phyloP scores from a whole-genome alignment of 2,113 vertebrate species.

The Gopherus flavomarginatus region DNA sequence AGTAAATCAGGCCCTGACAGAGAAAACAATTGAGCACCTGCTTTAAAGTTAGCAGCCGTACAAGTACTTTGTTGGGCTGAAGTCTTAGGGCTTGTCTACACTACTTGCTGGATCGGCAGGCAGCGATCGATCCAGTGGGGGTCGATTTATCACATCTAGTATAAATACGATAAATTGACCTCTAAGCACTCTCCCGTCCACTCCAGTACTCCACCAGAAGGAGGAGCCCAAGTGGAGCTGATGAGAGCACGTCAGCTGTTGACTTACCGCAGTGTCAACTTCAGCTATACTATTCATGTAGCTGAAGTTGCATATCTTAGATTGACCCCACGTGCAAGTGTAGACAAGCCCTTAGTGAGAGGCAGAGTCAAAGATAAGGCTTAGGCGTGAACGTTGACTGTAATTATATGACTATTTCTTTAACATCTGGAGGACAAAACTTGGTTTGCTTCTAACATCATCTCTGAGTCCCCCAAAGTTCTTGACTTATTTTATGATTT shows the following conservation, averaged over 20 bases:
- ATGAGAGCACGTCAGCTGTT: no score
- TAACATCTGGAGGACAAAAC: background rate
- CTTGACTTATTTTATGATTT: background rate
- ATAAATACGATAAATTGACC: no score
- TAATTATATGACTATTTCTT: background rate
- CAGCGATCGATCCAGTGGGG: no score
- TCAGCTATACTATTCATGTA: no score
- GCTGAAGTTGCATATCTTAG: no score
- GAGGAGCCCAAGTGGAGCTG: no score
- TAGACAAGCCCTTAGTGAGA: background rate
- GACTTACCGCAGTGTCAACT: no score
- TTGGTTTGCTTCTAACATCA: background rate
- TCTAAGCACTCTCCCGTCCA: no score
- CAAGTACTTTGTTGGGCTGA: background rate
- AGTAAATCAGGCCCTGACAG: background rate
- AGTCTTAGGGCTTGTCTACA: background rate
- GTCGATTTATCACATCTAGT: no score
- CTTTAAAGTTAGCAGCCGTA: conserved; percentile 13
- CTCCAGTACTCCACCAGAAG: no score
- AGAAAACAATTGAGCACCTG: background rate
- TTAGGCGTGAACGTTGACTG: background rate
- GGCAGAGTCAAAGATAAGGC: background rate
- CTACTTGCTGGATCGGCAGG: no score
- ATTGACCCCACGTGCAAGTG: no score
- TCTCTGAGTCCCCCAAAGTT: background rate